Percentiles rank a stretch among this genome's conserved stretches.
phyloP scores from a whole-genome alignment of 2,888 invertebrate species.

The Ptycholaimellus sp. region DNA sequence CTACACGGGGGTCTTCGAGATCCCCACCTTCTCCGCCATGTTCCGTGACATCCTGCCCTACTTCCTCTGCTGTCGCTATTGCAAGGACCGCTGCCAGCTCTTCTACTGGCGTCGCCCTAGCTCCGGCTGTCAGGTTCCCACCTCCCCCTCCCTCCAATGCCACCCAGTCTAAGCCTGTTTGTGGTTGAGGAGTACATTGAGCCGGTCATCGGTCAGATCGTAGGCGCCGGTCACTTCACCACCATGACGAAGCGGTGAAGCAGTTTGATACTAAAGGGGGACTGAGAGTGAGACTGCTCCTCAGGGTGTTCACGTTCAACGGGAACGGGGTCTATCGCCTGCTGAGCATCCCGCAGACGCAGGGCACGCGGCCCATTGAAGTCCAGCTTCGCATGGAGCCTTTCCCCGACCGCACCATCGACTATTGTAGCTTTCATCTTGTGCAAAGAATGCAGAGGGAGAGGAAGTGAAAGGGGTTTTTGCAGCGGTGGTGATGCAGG shows the following conservation, averaged over 20 bases:
- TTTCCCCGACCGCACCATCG: slow-evolving; percentile 23
- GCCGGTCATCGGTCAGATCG: too few relatives aligned
- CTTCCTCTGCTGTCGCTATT: slow-evolving; percentile 79
- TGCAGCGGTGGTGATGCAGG: slow-evolving; percentile 18
- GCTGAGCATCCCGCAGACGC: slow-evolving; percentile 17
- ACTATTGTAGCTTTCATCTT: too few relatives aligned
- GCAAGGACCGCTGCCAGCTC: slow-evolving; percentile 75
- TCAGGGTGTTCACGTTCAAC: too few relatives aligned
- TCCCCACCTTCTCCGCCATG: slow-evolving; percentile 80
- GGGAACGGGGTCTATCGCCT: slow-evolving; percentile 20
- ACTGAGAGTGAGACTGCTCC: too few relatives aligned
- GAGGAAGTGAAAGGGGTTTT: slow-evolving; percentile 1
- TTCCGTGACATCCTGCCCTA: slow-evolving; percentile 78
- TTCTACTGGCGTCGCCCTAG: slow-evolving; percentile 67
- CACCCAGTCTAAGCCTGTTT: too few relatives aligned
- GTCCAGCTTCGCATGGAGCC: slow-evolving; percentile 21
- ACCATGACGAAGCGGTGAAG: too few relatives aligned
- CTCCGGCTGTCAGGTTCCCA: slow-evolving; percentile 82
- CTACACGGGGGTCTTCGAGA: too few relatives aligned
- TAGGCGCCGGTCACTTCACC: slow-evolving; percentile 71
- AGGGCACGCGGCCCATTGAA: slow-evolving; percentile 16
- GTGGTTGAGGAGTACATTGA: too few relatives aligned
- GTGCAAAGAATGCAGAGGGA: background rate
- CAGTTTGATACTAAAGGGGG: too few relatives aligned
- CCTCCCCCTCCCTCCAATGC: too few relatives aligned